These are phyloP conservation scores for Dendrophyllia cribrosa DNA, from an alignment of 64 coral and sea anemone species.

Conservation along the genomic window DNA sequence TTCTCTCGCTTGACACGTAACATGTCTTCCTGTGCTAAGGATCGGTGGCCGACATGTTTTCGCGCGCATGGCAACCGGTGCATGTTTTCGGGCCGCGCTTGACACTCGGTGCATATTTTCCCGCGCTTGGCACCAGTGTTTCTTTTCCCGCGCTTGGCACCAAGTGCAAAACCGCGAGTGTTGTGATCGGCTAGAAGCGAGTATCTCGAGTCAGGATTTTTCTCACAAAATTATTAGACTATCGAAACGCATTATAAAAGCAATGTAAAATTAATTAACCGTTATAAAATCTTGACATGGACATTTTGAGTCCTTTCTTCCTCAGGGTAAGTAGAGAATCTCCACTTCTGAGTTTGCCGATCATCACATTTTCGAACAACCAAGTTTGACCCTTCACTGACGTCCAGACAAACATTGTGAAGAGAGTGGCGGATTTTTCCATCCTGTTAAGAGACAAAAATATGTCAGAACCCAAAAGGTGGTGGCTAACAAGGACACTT, in stretches of 20 bases:
- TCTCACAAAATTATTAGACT: neutral
- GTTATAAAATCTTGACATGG: slow-evolving; percentile 33
- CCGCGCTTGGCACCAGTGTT: too few species aligned
- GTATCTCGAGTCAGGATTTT: too few species aligned
- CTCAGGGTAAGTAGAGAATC: slow-evolving; percentile 79
- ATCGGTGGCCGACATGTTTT: too few species aligned
- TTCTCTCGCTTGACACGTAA: too few species aligned
- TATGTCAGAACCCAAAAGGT: neutral
- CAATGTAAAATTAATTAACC: neutral
- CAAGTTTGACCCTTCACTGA: slow-evolving; percentile 45
- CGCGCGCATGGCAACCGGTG: too few species aligned
- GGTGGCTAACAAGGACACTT: too few species aligned
- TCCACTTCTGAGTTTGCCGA: slow-evolving; percentile 75
- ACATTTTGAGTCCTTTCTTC: slow-evolving; percentile 60
- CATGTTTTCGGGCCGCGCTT: too few species aligned
- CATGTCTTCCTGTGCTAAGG: too few species aligned
- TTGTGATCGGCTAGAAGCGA: too few species aligned
- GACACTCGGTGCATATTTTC: too few species aligned
- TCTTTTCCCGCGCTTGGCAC: too few species aligned
- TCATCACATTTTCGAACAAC: slow-evolving; percentile 77
- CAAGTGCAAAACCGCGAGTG: too few species aligned
- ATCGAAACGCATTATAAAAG: neutral
- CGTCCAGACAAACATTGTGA: slow-evolving; percentile 87
- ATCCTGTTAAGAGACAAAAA: slow-evolving; percentile 44
- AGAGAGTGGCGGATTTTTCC: slow-evolving; percentile 71